Conservation (phyloP, 2,888 invertebrate species). For the Lasioglossum leucozonium region DNA sequence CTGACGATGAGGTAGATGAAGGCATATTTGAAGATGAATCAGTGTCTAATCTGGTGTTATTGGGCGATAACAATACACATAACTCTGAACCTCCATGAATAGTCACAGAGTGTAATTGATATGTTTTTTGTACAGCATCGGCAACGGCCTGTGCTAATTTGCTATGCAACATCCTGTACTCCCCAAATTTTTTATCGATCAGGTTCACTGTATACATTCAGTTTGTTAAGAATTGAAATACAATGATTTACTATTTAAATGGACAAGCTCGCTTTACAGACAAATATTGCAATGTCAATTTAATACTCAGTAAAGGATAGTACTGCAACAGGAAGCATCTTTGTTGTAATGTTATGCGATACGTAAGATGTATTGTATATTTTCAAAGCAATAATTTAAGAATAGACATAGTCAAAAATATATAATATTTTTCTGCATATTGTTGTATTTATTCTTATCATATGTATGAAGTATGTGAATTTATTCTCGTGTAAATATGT, state of each 20-base stretch:
- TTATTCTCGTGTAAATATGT: neutral
- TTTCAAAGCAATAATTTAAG: neutral
- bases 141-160: slow-evolving; percentile 36
- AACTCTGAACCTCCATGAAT: slow-evolving; percentile 68
- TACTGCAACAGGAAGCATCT: neutral
- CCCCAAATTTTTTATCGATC: slow-evolving; percentile 30
- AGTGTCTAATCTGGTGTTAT: slow-evolving; percentile 29
- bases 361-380: slow-evolving; percentile 16
- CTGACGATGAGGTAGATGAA: slow-evolving; percentile 63
- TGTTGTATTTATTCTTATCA: neutral
- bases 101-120: slow-evolving; percentile 26
- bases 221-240: slow-evolving; percentile 8
- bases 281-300: neutral
- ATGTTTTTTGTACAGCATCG: slow-evolving; percentile 42
- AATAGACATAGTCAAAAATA: slow-evolving; percentile 10
- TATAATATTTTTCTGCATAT: neutral
- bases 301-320: slow-evolving; percentile 8
- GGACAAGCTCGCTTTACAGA: slow-evolving; percentile 2
- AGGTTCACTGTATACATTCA: slow-evolving; percentile 19
- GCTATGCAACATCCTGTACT: slow-evolving; percentile 37
- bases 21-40: slow-evolving; percentile 67
- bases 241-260: neutral
- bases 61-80: slow-evolving; percentile 46
- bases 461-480: neutral
- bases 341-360: neutral